Conservation (phyloP, 2,113 vertebrate genomes). For the Hypocryptadius cinnamomeus region DNA sequence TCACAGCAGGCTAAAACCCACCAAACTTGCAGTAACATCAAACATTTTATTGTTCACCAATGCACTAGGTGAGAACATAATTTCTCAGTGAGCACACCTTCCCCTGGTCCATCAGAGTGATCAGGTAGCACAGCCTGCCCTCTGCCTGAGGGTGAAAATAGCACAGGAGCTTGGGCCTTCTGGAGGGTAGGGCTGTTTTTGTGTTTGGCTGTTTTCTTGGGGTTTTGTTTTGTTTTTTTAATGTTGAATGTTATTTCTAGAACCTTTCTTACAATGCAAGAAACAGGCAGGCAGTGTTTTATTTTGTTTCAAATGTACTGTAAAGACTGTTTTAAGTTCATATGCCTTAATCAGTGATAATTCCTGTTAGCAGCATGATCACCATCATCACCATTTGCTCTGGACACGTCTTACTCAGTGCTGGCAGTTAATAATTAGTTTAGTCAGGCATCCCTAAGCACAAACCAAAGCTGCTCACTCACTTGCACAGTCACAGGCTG, state of each 20-base stretch:
- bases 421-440: neutral
- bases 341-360: neutral
- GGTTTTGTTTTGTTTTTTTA: neutral
- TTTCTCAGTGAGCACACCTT: neutral
- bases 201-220: neutral
- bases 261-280: neutral
- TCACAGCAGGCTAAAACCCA: neutral
- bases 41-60: neutral
- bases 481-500: neutral
- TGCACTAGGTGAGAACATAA: neutral
- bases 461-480: neutral
- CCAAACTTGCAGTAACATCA: neutral
- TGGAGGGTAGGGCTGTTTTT: neutral
- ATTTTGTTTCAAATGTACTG: neutral
- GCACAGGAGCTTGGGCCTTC: rapidly evolving
- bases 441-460: neutral
- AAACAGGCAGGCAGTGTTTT: neutral
- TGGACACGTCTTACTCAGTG: neutral
- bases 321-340: neutral
- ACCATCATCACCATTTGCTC: neutral
- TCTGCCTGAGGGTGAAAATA: neutral
- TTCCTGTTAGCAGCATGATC: neutral
- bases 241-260: neutral
- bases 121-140: neutral
- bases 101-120: neutral